Conservation (phyloP, 2,888 invertebrate species). For the Limnephilus marmoratus region DNA sequence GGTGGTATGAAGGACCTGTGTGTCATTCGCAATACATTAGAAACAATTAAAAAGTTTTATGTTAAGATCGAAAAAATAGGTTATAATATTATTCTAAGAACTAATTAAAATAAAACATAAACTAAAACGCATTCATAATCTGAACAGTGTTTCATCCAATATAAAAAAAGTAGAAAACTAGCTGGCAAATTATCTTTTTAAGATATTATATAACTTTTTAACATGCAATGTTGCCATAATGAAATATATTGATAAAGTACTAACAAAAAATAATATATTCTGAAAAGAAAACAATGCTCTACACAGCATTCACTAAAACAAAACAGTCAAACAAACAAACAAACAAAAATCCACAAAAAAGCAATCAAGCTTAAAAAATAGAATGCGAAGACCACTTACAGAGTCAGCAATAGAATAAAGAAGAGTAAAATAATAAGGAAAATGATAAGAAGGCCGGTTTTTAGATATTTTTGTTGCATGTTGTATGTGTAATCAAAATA, state of each 20-base stretch:
- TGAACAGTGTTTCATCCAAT: not conserved
- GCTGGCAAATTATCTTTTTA: not conserved
- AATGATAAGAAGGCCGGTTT: not conserved
- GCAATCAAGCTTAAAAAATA: constrained; percentile 4
- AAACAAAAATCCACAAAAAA: not conserved
- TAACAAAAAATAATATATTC: not conserved
- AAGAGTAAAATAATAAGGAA: constrained; percentile 3
- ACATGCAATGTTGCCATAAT: not conserved
- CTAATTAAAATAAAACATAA: not conserved
- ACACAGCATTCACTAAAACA: not conserved
- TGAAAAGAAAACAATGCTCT: not conserved
- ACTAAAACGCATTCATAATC: not conserved
- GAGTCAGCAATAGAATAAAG: constrained; percentile 29
- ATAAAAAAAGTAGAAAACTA: not conserved
- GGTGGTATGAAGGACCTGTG: constrained; percentile 73
- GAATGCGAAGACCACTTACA: constrained; percentile 53
- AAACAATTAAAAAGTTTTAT: constrained; percentile 17
- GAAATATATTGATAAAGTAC: not conserved
- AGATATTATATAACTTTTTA: not conserved
- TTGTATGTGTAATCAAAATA: not conserved
- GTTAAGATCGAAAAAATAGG: not conserved
- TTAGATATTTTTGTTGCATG: not conserved
- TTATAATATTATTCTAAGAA: not conserved
- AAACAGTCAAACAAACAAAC: not conserved
- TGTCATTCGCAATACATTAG: constrained; percentile 54